Conservation (phyloP, 2,113 vertebrate species). For the Podarcis cretensis region DNA sequence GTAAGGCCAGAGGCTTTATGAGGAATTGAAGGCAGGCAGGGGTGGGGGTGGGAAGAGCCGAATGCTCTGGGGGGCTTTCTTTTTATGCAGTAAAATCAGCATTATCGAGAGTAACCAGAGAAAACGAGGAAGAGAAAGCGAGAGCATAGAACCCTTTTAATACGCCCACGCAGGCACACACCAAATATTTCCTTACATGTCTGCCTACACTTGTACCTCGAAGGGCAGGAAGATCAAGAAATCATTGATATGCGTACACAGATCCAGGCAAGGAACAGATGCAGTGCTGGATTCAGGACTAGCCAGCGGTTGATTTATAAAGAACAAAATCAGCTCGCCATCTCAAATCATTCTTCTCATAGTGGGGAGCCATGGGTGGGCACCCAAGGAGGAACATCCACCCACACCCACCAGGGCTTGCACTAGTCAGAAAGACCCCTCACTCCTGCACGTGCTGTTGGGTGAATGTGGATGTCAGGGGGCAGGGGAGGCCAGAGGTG, state of each 20-base stretch:
- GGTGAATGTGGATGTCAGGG: not conserved
- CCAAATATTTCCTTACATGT: not conserved
- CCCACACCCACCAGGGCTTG: not conserved
- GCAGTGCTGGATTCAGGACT: not conserved
- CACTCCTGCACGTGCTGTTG: not conserved
- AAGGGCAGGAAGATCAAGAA: accelerated
- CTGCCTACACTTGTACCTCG: not conserved
- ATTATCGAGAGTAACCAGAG: not conserved
- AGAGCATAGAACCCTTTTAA: not conserved
- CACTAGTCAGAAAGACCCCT: not conserved
- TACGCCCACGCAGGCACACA: not conserved
- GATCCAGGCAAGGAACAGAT: not conserved
- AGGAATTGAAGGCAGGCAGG: not conserved
- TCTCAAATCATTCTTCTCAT: not conserved
- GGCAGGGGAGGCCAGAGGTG: not conserved
- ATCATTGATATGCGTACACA: no score
- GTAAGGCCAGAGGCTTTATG: slow-evolving; percentile 48
- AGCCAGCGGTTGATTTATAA: not conserved
- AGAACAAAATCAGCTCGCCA: not conserved
- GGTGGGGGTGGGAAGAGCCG: not conserved
- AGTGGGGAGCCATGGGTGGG: not conserved
- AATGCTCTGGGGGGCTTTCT: accelerated
- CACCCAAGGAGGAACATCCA: no score
- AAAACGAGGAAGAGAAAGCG: not conserved
- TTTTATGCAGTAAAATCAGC: not conserved